Percentiles rank a stretch among this genome's conserved stretches.
phyloP scores from a whole-genome alignment of 2,888 invertebrate species.

The Sisyra nigra region DNA sequence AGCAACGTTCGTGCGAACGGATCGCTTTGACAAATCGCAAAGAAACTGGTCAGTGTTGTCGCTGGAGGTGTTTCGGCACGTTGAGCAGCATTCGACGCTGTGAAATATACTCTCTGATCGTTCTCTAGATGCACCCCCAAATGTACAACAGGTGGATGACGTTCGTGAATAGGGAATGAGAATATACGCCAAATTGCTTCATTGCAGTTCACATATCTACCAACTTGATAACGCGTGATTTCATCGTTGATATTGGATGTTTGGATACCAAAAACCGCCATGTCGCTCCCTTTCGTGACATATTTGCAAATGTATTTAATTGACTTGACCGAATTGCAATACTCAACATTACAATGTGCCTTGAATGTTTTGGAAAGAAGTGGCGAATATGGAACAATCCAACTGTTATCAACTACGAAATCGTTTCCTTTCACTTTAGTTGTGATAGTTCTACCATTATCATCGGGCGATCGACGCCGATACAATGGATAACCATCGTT shows the following conservation, averaged over 20 bases:
- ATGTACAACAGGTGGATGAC: conserved; percentile 9
- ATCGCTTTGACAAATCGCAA: conserved; percentile 12
- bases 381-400: conserved; percentile 16
- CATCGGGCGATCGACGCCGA: conserved; percentile 12
- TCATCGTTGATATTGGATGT: conserved; percentile 12
- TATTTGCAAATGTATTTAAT: conserved; percentile 24
- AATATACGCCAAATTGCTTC: conserved; percentile 13
- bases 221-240: conserved; percentile 14
- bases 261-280: conserved; percentile 12
- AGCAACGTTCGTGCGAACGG: conserved; percentile 18
- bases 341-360: conserved; percentile 17
- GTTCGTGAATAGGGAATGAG: conserved; percentile 8
- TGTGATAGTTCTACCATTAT: conserved; percentile 15
- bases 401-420: conserved; percentile 11
- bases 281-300: conserved; percentile 14
- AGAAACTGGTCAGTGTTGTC: conserved; percentile 14
- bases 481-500: conserved; percentile 20
- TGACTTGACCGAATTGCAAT: conserved; percentile 14
- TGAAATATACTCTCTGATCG: conserved; percentile 15
- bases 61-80: conserved; percentile 11
- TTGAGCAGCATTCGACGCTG: conserved; percentile 11
- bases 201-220: conserved; percentile 14
- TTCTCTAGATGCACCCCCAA: conserved; percentile 14
- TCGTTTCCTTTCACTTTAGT: conserved; percentile 15
- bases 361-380: conserved; percentile 15